Conservation (phyloP, 1,140 invertebrate genomes). For the Apis florea region DNA sequence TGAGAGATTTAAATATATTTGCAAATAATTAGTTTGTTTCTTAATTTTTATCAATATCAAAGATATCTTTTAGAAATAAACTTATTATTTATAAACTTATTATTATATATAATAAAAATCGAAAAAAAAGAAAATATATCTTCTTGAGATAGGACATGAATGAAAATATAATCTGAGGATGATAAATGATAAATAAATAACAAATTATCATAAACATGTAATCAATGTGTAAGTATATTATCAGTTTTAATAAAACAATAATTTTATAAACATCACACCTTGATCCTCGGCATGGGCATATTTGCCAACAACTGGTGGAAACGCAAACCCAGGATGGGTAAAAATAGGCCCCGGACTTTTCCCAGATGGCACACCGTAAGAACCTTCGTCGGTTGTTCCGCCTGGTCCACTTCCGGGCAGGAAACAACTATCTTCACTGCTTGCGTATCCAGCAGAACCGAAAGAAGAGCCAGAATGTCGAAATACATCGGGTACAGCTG, state of each 20-base stretch:
- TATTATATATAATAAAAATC: no score
- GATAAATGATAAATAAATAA: conserved; percentile 1
- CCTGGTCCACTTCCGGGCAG: conserved; percentile 77
- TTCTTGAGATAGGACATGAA: no score
- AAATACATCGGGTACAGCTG: conserved; percentile 89
- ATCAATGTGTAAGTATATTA: background rate
- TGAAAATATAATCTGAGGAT: background rate
- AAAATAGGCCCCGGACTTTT: conserved; percentile 82
- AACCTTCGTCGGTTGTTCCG: conserved; percentile 69
- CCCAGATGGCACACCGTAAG: conserved; percentile 79
- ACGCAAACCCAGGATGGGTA: conserved; percentile 81
- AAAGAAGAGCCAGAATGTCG: conserved; percentile 88
- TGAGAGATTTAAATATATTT: no score
- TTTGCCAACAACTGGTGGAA: conserved; percentile 79
- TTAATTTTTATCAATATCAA: no score
- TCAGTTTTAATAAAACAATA: background rate
- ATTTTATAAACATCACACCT: conserved; percentile 71
- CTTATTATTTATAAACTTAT: no score
- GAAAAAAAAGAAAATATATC: no score
- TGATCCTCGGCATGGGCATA: conserved; percentile 83
- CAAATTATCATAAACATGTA: background rate
- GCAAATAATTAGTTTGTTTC: no score
- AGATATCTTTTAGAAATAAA: no score
- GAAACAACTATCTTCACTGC: conserved; percentile 85
- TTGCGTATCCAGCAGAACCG: conserved; percentile 88